Base-by-base conservation (phyloP, 2,888 invertebrate species). In the Tridacna crocea region DNA sequence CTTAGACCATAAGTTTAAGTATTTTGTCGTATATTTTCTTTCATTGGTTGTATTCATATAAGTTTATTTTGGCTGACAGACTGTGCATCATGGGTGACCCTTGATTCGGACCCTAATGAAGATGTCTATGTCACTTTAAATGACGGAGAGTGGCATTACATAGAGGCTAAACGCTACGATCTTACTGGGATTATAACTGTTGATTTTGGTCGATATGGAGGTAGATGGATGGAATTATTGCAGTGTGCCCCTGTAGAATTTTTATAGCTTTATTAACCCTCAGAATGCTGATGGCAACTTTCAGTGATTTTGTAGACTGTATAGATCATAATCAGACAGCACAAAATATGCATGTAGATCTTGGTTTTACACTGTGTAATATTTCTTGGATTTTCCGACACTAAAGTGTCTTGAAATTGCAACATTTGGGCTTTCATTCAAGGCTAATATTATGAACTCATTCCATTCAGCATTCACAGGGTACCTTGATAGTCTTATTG, bases 131-230 rank as follows among this genome's bases (percentile, higher is more conserved):
- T 72, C 65, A 83, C 86, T 15, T 81, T 85, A 58, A 55, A 82
- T 77, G 90, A 90, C 58, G 84, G 81, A 22, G 74, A 83, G 27
- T 89, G 88, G 90, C 90, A 90, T 79, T 80, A 77, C 26, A 24
- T 88, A 15, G 68, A 61, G 36, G 84, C 79, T 17, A 79, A 66
- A 17, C 72, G 88, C 12, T 58, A 24, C 26, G 79, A 82, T 12
- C 46, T 78, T 1, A 22, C n/a, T 24, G 90, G 85, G 0, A 61
- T 55, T 22, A 76, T 91, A 4, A 63, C 46, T n/a, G 70, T 90
- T 36, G 90, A 91, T 79, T 47, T 82, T 72, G 65, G 75, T 24
- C 74, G 46, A 24, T 72, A 63, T 70, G 75, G 77, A 86, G 87
- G 84, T 63, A 77, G 27, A 63, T 19, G n/a, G 36, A 36, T 36